Evolutionary conservation across 2,113 vertebrate genomes (phyloP), one percentile per base, ranked within the genome.

Genomic region (Istiophorus platypterus): DNA sequence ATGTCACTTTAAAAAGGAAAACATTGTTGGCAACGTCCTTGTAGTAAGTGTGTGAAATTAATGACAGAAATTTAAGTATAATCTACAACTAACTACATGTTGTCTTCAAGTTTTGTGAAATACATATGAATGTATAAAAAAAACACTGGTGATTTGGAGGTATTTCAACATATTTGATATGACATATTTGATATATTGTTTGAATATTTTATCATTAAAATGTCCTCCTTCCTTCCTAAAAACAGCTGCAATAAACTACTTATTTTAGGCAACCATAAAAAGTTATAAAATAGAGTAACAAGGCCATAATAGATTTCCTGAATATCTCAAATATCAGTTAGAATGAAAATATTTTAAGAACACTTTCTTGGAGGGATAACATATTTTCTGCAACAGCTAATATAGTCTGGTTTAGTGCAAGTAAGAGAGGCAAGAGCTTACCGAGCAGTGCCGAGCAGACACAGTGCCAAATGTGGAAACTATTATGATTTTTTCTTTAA

Each of bases 401-500:
- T 34, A 0, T 11, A 18, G 20, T 49, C 52, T 45, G 45, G 58
- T 27, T n/a, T 26, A 67, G 57, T 76, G 45, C 22, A 49, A 24
- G 71, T 7, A 14, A 49, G 47, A 67, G 67, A 6, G 22, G 70
- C 15, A 18, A 13, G 20, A 75, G 61, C 82, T 61, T 12, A 18
- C 34, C 0, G 57, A 63, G 71, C 69, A 20, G 27, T 0, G 52
- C 22, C 41, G 72, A 78, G 80, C 82, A 82, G 73, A 78, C 49
- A 37, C 62, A 2, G 52, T 31, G 22, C 58, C 81, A 61, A 92
- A 91, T 84, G 72, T 92, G 93, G 90, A 89, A 92, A 72, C 72
- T 51, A 82, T 93, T 92, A 85, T n/a, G 7, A 71, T 75, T 88
- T 92, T 94, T 88, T 86, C 78, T 90, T 91, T 92, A 88, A 94